Evolutionary conservation across 2,113 vertebrate genomes (phyloP).

Genomic region (Saguinus midas): DNA sequence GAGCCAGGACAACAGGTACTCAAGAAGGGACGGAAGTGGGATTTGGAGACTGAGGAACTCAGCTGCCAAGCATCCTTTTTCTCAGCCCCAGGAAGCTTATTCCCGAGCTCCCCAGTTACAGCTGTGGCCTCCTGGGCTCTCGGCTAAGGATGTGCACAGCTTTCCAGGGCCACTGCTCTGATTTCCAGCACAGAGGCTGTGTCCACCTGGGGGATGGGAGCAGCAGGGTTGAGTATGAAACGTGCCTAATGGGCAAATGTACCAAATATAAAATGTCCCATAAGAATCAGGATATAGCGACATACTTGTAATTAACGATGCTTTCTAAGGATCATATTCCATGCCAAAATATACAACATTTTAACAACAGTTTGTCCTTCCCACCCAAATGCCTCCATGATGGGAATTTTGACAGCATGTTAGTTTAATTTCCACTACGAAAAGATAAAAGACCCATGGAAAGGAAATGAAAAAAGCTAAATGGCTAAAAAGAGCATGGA

Average conservation of each 20-base stretch:
- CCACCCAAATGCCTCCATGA: neutral
- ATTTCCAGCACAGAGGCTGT: neutral
- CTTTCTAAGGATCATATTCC: neutral
- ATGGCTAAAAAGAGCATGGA: neutral
- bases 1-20: neutral
- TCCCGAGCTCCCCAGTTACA: neutral
- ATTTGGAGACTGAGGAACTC: neutral
- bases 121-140: neutral
- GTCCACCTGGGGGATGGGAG: fast-evolving
- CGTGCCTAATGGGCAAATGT: too few relatives aligned
- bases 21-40: too few relatives aligned
- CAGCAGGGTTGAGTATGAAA: neutral
- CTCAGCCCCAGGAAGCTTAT: fast-evolving
- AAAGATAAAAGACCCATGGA: neutral
- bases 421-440: neutral
- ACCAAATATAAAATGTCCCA: neutral
- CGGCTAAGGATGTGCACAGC: too few relatives aligned
- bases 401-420: neutral
- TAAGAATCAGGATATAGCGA: neutral
- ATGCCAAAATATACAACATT: neutral
- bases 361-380: neutral
- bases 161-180: fast-evolving
- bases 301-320: neutral
- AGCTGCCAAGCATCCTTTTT: neutral
- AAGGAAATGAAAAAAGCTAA: neutral